Base-by-base conservation (phyloP, 2,888 invertebrate species). In the Leptura quadrifasciata region DNA sequence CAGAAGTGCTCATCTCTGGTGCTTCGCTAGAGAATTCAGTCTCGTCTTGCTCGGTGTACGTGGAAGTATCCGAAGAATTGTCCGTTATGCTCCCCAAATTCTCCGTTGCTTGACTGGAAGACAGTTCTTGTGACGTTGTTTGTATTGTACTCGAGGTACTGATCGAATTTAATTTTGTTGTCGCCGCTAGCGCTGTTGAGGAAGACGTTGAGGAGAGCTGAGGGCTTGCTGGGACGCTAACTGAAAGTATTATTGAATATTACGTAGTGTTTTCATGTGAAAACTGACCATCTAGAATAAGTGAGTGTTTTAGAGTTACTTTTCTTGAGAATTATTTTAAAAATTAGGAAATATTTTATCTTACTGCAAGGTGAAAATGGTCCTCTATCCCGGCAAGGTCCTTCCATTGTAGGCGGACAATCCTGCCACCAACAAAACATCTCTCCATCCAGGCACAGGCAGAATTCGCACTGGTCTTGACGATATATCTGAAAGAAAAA, bases 351-450 rank as follows among this genome's bases (percentile, higher is more conserved):
- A 10, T 10, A 12, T 47, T 47, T n/a, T 47, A 3, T 47, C 87
- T 89, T 86, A 90, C 90, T 84, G 79, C 90, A 90, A n/a, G 89
- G 88, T 17, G 88, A 88, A 82, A 89, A 89, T 27, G 89, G 90
- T 76, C 87, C 87, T 80, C 86, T 85, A 76, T 89, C 89, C 64
- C 86, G 87, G 79, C 89, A 90, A 10, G 90, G 90, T 21, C 89
- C 88, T 77, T 89, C 89, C 81, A 87, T 84, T 0, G 87, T 85
- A 0, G 90, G 90, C 2, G 91, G 92, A 85, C 92, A 92, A 85
- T 92, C 91, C 85, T 92, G 92, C 93, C 93, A 93, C 92, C 92
- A 93, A 87, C 93, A 93, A 85, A 92, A 93, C 90, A 93, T 92
- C 85, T 92, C 93, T 8, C 92, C 92, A 82, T 93, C 92, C 83